These are phyloP conservation scores for Sebastes umbrosus DNA, from an alignment of 2,797 vertebrate species.

Conservation along the genomic window DNA sequence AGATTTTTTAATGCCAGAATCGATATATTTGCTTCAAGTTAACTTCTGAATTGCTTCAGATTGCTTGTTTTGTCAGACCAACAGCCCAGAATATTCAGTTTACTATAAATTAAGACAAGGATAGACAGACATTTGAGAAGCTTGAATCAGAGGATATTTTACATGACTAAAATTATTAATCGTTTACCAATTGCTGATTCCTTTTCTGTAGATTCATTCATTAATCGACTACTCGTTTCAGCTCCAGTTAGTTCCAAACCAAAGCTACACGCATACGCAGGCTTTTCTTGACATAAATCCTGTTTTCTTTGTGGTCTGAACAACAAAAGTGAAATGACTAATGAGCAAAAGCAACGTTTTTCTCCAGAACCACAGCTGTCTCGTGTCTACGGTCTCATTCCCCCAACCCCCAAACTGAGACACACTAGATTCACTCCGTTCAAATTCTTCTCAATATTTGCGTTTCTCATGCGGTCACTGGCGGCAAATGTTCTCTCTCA, in stretches of 20 bases:
- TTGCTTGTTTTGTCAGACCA: no score
- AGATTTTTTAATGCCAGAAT: no score
- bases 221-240: no score
- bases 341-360: background rate
- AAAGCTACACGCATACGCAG: background rate
- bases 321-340: background rate
- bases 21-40: no score
- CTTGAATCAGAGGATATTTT: background rate
- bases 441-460: constrained; percentile 39
- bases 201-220: background rate
- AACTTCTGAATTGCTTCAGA: no score
- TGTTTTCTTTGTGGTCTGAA: background rate
- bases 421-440: constrained; percentile 8
- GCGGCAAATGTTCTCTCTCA: constrained; percentile 12
- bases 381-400: background rate
- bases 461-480: constrained; percentile 43
- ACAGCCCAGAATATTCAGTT: no score
- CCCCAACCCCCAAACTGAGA: background rate
- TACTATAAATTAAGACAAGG: no score
- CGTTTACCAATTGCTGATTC: background rate
- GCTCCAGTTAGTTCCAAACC: background rate
- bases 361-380: constrained; percentile 25
- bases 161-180: background rate
- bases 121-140: no score
- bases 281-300: background rate